Evolutionary conservation across 2,888 invertebrate species (phyloP).

Genomic region (Epicampocera succincta): DNA sequence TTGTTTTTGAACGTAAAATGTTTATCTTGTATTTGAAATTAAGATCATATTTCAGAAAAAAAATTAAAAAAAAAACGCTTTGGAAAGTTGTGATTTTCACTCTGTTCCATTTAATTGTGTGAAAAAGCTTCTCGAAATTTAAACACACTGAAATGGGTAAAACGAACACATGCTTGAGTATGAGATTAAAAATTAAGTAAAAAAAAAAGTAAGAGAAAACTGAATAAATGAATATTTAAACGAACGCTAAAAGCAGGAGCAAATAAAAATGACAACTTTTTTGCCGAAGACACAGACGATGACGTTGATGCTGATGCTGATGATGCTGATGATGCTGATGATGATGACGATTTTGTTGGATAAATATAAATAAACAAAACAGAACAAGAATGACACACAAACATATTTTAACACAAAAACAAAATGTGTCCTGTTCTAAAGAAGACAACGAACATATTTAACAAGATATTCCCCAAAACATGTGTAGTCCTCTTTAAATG

Average conservation of each 20-base stretch:
- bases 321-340: too few relatives aligned
- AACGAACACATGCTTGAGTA: constrained; percentile 16
- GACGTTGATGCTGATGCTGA: constrained; percentile 4
- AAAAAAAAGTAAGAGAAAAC: constrained; percentile 15
- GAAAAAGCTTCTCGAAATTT: too few relatives aligned
- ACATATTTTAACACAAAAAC: too few relatives aligned
- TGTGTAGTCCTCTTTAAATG: constrained; percentile 56
- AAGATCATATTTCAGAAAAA: too few relatives aligned
- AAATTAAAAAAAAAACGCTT: too few relatives aligned
- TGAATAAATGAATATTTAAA: constrained; percentile 13
- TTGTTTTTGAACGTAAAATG: too few relatives aligned
- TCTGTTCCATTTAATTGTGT: too few relatives aligned
- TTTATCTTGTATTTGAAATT: too few relatives aligned
- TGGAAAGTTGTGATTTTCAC: too few relatives aligned
- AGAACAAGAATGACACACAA: neutral
- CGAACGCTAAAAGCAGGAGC: constrained; percentile 16
- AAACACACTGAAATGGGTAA: too few relatives aligned
- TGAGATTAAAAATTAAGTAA: constrained; percentile 58
- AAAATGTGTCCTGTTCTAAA: constrained; percentile 26
- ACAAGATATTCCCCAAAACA: constrained; percentile 45
- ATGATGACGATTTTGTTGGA: too few relatives aligned
- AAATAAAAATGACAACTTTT: constrained; percentile 42
- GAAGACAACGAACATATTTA: constrained; percentile 40
- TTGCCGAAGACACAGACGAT: neutral
- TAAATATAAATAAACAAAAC: too few relatives aligned